Evolutionary conservation across 2,888 invertebrate genomes (phyloP).

Genomic region (Megalurothrips usitatus): DNA sequence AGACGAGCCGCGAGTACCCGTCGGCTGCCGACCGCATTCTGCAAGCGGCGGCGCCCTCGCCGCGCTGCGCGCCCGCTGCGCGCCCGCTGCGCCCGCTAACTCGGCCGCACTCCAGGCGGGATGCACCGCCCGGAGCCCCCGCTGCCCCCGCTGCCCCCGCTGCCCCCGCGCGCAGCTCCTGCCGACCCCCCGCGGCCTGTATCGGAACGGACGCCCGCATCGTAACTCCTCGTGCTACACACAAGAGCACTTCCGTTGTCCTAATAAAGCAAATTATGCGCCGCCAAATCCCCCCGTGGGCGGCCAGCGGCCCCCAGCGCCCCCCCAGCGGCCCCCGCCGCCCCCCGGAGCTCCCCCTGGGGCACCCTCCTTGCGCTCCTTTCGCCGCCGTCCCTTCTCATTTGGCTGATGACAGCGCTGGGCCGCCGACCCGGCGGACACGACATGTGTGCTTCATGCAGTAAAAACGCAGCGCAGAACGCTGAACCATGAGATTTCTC

Average conservation of each 20-base stretch:
- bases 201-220: background rate
- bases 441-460: no score
- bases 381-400: background rate
- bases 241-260: conserved; percentile 7
- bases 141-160: no score
- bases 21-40: no score
- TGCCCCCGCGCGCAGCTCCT: no score
- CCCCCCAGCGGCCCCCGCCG: background rate
- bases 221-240: conserved; percentile 18
- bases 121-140: no score
- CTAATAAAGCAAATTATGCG: conserved; percentile 25
- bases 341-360: background rate
- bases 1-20: no score
- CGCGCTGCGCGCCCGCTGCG: background rate
- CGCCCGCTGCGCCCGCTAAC: background rate
- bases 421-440: no score
- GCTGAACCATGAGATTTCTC: no score
- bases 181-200: background rate
- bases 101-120: background rate
- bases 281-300: background rate
- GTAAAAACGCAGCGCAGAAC: no score
- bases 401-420: background rate
- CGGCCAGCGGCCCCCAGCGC: background rate
- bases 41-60: no score
- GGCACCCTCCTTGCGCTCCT: background rate